Evolutionary conservation across 2,797 vertebrate genomes (phyloP), one percentile per base, ranked within the genome.

Genomic region (Sebastes oblongus): DNA sequence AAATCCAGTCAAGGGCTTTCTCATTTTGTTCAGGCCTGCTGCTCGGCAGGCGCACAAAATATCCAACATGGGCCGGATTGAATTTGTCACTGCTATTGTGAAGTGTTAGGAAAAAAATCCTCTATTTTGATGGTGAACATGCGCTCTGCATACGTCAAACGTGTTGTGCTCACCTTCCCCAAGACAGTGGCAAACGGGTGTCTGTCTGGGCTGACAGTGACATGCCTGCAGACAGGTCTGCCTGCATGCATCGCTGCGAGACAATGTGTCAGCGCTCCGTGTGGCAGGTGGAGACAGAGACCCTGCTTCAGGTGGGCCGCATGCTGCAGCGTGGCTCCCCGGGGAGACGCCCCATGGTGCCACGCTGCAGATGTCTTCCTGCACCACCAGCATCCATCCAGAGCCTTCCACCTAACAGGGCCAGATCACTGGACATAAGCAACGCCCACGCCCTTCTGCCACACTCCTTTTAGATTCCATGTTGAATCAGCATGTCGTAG

Each of bases 1-100:
- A 92, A 92, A 91, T 86, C 85, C 90, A 89, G 78, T 90, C 85
- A 83, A 92, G 75, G 88, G 80, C 70, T 89, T 86, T 89, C 75
- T 89, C 67, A 62, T 92, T 90, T 89, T 86, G 71, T 88, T 73
- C 68, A 60, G 81, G 67, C 86, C 64, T 68, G 66, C 75, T 18
- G 66, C 81, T 86, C 78, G 29, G 54, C 89, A 88, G 82, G 78
- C 77, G 50, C 66, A 80, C 65, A 76, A 86, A 86, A 83, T 59
- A 75, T 52, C 77, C 79, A 78, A 52, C 79, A 24, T 22, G 9
- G 81, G 61, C 73, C 24, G 54, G 16, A 82, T 77, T 80, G 46
- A 83, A 79, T 59, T 79, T 72, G 59, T 82, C 42, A 62, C 66
- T 75, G 74, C 72, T 66, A 61, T 85, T 88, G 81, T 86, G 59